Conservation (phyloP, 2,113 vertebrate genomes). For the Silurus asotus region DNA sequence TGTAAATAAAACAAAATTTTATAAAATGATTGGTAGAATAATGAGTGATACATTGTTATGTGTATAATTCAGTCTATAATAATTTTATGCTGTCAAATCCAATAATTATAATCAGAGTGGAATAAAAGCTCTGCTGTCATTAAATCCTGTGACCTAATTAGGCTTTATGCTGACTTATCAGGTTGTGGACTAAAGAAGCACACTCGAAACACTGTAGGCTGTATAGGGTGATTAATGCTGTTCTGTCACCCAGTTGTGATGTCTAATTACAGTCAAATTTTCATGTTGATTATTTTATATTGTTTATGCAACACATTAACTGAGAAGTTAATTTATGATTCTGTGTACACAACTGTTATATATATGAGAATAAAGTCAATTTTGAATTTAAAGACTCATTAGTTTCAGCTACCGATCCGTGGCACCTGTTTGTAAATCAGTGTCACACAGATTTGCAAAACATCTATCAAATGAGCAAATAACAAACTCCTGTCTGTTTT, state of each 20-base stretch:
- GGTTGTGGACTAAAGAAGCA: background rate
- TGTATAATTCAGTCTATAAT: background rate
- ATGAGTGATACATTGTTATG: background rate
- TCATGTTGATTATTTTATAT: background rate
- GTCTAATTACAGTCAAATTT: background rate
- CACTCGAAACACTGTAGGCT: background rate
- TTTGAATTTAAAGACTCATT: background rate
- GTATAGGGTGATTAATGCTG: background rate
- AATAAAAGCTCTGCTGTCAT: slow-evolving; percentile 28
- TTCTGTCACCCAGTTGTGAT: background rate
- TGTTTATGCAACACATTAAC: background rate
- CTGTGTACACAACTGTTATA: background rate
- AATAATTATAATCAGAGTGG: slow-evolving; percentile 3
- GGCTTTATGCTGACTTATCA: slow-evolving; percentile 25
- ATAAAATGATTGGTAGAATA: background rate
- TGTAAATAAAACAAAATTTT: background rate
- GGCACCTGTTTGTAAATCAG: too few relatives aligned
- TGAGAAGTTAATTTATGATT: background rate
- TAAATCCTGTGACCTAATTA: slow-evolving; percentile 39
- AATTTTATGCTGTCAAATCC: background rate
- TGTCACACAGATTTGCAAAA: background rate
- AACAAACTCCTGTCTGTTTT: background rate
- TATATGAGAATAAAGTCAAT: background rate
- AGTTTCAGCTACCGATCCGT: background rate
- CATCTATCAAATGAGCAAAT: background rate